Percentiles rank a stretch among this genome's conserved stretches.
These are phyloP conservation scores for Opisthograptis luteolata DNA, from an alignment of 2,888 invertebrate species.

Conservation along the genomic window DNA sequence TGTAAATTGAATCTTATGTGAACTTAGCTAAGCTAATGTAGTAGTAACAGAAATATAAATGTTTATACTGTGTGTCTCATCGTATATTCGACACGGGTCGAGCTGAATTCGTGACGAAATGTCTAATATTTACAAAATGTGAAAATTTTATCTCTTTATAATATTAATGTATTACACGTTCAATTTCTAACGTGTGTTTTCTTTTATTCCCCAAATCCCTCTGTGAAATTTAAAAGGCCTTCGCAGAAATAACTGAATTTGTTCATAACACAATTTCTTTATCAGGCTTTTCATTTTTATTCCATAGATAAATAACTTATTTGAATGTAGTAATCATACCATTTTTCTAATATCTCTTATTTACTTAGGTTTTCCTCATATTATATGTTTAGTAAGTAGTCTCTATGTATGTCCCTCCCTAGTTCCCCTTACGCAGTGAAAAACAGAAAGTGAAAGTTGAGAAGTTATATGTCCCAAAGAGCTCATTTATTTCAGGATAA, in stretches of 20 bases:
- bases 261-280: neutral
- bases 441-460: constrained; percentile 14
- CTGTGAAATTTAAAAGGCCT: neutral
- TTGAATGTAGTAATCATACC: too few relatives aligned
- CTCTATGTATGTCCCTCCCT: neutral
- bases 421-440: neutral
- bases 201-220: constrained; percentile 38
- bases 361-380: too few relatives aligned
- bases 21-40: constrained; percentile 46
- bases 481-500: constrained; percentile 24
- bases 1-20: constrained; percentile 14
- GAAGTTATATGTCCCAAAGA: constrained; percentile 20
- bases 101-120: constrained; percentile 68
- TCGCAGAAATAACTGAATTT: neutral
- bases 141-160: constrained; percentile 82
- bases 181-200: constrained; percentile 62
- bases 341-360: too few relatives aligned
- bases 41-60: constrained; percentile 46
- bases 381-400: too few relatives aligned
- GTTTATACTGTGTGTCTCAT: constrained; percentile 62
- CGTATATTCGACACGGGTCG: constrained; percentile 56
- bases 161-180: constrained; percentile 81
- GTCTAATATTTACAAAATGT: constrained; percentile 75
- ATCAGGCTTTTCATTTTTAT: neutral
- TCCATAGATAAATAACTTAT: too few relatives aligned